Percentiles rank a stretch among this genome's conserved stretches.
These are phyloP conservation scores for Drosophila anceps DNA, from an alignment of 2,888 invertebrate species.

Conservation along the genomic window DNA sequence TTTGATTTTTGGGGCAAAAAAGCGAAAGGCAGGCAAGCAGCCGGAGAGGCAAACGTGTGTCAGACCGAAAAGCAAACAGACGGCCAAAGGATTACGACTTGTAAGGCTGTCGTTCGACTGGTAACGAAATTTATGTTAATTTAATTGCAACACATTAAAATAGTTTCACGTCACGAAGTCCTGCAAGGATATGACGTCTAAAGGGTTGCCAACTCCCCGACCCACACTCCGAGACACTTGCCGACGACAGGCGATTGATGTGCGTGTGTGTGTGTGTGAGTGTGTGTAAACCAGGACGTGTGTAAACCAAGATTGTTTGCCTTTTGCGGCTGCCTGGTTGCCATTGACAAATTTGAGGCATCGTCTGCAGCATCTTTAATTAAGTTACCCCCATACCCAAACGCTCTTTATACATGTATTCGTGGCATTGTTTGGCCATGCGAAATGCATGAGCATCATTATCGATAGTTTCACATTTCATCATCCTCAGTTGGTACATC, in stretches of 20 bases:
- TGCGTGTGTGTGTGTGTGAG: conserved; percentile 28
- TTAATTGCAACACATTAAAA: conserved; percentile 81
- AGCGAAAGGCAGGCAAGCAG: conserved; percentile 43
- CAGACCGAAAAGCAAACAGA: conserved; percentile 50
- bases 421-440: conserved; percentile 44
- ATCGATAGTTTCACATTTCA: conserved; percentile 76
- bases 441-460: conserved; percentile 65
- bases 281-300: conserved; percentile 7
- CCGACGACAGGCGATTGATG: conserved; percentile 61
- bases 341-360: conserved; percentile 70
- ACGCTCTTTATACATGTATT: not conserved
- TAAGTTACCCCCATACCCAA: conserved; percentile 57
- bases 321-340: conserved; percentile 66
- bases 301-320: conserved; percentile 57
- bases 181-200: conserved; percentile 35
- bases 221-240: conserved; percentile 16
- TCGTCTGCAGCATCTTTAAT: conserved; percentile 61
- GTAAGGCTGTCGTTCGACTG: conserved; percentile 51
- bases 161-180: conserved; percentile 73
- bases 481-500: conserved; percentile 46
- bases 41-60: conserved; percentile 58
- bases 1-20: conserved; percentile 65
- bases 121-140: conserved; percentile 75
- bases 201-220: conserved; percentile 47
- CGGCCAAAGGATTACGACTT: conserved; percentile 54